Conservation (phyloP, 2,888 invertebrate genomes). For the Drosophila quinaria region DNA sequence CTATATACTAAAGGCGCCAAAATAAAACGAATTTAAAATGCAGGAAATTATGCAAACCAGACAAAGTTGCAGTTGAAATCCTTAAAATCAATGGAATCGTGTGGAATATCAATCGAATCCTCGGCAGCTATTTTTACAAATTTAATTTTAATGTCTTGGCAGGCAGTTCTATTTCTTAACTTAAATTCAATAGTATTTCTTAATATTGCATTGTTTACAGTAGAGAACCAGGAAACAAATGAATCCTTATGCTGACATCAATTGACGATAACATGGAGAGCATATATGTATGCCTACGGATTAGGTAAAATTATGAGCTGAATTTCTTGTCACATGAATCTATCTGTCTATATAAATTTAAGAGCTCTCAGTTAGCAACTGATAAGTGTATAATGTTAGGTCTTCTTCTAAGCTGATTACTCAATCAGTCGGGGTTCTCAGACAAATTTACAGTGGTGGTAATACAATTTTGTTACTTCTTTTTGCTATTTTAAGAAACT, state of each 20-base stretch:
- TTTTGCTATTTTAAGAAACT: too few relatives aligned
- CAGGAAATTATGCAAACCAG: neutral
- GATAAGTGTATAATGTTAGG: too few relatives aligned
- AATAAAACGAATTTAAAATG: constrained; percentile 40
- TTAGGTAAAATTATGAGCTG: neutral
- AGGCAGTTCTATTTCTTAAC: neutral
- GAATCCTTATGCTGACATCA: neutral
- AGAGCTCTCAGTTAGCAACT: neutral
- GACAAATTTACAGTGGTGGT: too few relatives aligned
- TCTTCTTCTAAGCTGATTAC: neutral
- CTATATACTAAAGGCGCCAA: constrained; percentile 20
- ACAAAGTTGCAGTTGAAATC: neutral
- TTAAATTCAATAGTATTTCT: neutral
- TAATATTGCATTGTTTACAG: neutral
- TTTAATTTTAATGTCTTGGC: neutral
- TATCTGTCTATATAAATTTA: neutral
- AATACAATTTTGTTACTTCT: too few relatives aligned
- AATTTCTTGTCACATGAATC: neutral
- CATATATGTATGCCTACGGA: neutral
- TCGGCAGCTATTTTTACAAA: neutral
- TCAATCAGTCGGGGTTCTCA: accelerated
- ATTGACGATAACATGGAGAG: neutral
- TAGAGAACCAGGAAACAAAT: neutral
- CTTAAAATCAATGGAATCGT: too few relatives aligned
- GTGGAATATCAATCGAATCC: neutral